Percentiles rank a stretch among this genome's conserved stretches.
Evolutionary conservation across 2,797 vertebrate genomes (phyloP).

Genomic region (Diplodus puntazzo): DNA sequence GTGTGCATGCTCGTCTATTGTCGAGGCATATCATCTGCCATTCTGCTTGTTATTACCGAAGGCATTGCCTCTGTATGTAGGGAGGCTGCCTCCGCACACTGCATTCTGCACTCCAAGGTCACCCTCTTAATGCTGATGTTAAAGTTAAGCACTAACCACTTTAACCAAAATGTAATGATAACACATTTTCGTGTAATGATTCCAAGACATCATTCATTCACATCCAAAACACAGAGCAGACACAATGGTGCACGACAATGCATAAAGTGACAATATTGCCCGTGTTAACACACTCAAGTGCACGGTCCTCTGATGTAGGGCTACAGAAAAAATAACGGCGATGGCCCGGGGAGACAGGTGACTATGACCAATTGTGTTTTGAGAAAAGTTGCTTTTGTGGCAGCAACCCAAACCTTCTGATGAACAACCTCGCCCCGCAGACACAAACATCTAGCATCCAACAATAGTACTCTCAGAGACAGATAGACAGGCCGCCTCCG

Average conservation of each 20-base stretch:
- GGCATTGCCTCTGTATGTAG: background rate
- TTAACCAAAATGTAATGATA: conserved; percentile 35
- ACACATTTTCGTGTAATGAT: conserved; percentile 38
- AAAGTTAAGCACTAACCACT: conserved; percentile 17
- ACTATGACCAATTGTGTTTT: conserved; percentile 81
- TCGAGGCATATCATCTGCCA: conserved; percentile 13
- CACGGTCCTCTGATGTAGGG: conserved; percentile 57
- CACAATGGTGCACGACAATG: conserved; percentile 30
- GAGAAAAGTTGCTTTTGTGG: conserved; percentile 77
- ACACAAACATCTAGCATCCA: conserved; percentile 71
- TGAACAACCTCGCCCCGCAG: conserved; percentile 75
- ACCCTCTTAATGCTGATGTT: conserved; percentile 7
- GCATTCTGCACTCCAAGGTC: conserved; percentile 31
- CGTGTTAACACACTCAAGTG: conserved; percentile 53
- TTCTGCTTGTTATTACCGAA: conserved; percentile 43
- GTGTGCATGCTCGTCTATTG: conserved; percentile 13
- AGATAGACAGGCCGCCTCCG: conserved; percentile 59
- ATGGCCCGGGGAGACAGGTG: conserved; percentile 67
- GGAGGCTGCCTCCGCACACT: background rate
- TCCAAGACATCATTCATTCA: conserved; percentile 28
- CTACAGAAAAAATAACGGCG: conserved; percentile 64
- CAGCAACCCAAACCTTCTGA: conserved; percentile 77
- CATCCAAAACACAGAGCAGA: background rate
- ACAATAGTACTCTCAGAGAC: conserved; percentile 61
- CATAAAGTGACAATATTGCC: conserved; percentile 38